A percentile compares a stretch with the other conserved stretches of the same genome.
Evolutionary conservation across 2,113 vertebrate species (phyloP).

Genomic region (Equus quagga): DNA sequence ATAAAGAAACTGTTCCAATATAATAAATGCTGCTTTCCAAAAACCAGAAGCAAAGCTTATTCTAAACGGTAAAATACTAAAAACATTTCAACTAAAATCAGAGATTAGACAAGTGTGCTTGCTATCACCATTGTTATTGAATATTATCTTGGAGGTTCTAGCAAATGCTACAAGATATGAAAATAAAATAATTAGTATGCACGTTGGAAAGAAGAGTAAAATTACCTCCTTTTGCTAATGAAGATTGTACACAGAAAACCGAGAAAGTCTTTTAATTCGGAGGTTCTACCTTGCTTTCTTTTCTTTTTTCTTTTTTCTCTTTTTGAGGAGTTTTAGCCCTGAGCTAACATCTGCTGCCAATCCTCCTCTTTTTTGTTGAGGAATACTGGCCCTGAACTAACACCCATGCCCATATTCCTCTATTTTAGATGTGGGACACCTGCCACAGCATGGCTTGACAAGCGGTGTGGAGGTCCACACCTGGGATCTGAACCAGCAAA

Average conservation of each 20-base stretch:
- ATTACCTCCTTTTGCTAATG: neutral
- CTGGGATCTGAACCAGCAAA: too few relatives aligned
- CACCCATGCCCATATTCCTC: too few relatives aligned
- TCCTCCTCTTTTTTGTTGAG: too few relatives aligned
- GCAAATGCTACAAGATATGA: neutral
- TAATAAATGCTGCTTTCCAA: neutral
- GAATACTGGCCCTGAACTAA: too few relatives aligned
- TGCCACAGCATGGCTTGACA: too few relatives aligned
- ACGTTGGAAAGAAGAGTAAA: neutral
- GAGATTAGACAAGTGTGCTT: neutral
- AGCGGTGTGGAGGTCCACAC: too few relatives aligned
- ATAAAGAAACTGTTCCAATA: neutral
- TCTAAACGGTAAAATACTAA: neutral
- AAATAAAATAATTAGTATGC: neutral
- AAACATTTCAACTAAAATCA: slow-evolving; percentile 35
- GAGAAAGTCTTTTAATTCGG: neutral
- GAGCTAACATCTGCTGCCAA: too few relatives aligned
- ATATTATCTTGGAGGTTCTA: neutral
- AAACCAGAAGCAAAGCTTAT: slow-evolving; percentile 7
- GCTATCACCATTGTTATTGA: neutral
- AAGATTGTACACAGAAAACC: neutral
- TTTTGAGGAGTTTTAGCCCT: too few relatives aligned
- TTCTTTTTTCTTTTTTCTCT: neutral
- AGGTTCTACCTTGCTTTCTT: neutral
- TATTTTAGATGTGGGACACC: too few relatives aligned